Percentiles rank a stretch among this genome's conserved stretches.
Conservation (phyloP, 2,113 vertebrate genomes). For the Mastomys coucha region DNA sequence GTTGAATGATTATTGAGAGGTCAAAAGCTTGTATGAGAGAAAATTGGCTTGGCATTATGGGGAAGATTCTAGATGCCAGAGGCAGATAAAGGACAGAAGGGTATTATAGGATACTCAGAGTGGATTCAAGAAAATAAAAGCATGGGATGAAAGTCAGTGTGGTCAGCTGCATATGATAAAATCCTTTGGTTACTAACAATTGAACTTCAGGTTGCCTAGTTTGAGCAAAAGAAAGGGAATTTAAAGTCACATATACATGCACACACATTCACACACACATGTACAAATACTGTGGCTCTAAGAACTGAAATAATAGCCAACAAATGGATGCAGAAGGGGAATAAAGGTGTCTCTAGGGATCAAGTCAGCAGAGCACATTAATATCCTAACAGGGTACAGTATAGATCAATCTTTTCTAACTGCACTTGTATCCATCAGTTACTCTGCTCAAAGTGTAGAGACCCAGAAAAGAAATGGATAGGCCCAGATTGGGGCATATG, state of each 20-base stretch:
- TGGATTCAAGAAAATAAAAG: background rate
- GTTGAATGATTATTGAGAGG: slow-evolving; percentile 19
- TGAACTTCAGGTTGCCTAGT: background rate
- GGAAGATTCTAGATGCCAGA: background rate
- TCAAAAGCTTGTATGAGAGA: background rate
- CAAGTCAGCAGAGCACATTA: background rate
- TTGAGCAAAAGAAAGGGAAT: background rate
- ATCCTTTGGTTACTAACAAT: background rate
- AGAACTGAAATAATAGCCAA: slow-evolving; percentile 28
- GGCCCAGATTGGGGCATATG: background rate
- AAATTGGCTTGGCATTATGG: slow-evolving; percentile 6
- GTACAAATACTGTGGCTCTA: background rate
- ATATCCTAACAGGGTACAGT: background rate
- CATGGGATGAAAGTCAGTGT: background rate
- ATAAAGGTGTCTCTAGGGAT: background rate
- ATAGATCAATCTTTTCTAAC: background rate
- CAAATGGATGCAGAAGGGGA: background rate
- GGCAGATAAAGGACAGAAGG: background rate
- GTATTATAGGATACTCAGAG: background rate
- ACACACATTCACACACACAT: background rate
- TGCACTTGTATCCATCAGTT: background rate
- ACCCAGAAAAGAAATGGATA: background rate
- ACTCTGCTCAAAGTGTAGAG: background rate
- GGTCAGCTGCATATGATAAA: background rate
- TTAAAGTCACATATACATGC: background rate